Conservation (phyloP, 92 coral and sea anemone genomes). For the Zoanthus sociatus region DNA sequence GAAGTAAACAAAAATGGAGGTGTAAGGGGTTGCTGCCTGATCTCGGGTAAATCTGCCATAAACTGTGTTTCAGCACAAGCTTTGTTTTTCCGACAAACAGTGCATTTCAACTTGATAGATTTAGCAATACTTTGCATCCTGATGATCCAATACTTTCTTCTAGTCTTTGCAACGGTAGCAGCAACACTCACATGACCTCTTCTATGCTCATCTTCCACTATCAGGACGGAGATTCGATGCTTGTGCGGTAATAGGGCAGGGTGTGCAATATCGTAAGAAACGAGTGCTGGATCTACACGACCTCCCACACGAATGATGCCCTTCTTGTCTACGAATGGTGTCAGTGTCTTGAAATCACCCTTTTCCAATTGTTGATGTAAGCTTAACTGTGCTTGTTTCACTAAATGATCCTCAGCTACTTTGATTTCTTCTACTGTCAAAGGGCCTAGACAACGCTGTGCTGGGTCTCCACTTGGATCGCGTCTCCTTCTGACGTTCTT, state of each 20-base stretch:
- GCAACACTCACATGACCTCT: neutral
- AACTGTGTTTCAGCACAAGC: neutral
- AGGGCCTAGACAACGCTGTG: too few relatives aligned
- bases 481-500: too few relatives aligned
- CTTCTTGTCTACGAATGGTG: neutral
- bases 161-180: neutral
- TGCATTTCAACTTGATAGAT: neutral
- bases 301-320: neutral
- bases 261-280: neutral
- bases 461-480: too few relatives aligned
- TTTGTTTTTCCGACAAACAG: neutral
- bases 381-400: too few relatives aligned
- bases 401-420: too few relatives aligned
- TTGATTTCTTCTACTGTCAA: too few relatives aligned
- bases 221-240: neutral
- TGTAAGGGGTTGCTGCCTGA: neutral
- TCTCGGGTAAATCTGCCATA: neutral
- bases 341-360: neutral
- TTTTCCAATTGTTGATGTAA: neutral
- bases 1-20: neutral
- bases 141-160: neutral
- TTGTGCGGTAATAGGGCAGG: neutral
- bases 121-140: neutral
- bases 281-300: neutral
- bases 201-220: neutral